phyloP scores from a whole-genome alignment of 2,797 vertebrate species.

The Rhinogobio ventralis region DNA sequence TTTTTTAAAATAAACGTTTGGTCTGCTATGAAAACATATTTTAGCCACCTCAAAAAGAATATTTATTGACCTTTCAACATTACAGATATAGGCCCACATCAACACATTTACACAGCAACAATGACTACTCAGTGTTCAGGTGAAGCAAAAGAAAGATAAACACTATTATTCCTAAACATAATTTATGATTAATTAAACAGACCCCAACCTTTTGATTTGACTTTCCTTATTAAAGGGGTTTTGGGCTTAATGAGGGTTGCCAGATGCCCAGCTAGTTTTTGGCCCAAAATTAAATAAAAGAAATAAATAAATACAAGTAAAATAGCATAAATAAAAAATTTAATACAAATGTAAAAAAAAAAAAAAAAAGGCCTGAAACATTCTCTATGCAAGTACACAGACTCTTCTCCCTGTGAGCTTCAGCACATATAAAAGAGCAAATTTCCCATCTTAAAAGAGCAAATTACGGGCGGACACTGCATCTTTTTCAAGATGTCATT shows the following conservation, averaged over 20 bases:
- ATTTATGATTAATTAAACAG: neutral
- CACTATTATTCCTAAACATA: neutral
- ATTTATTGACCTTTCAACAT: neutral
- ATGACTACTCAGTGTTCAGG: neutral
- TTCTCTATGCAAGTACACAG: neutral
- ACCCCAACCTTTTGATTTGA: neutral
- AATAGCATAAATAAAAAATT: neutral
- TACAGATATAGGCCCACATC: neutral
- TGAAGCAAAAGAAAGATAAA: neutral
- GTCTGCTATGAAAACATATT: neutral
- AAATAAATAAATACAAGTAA: neutral
- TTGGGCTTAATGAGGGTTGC: neutral
- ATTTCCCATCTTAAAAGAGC: no score
- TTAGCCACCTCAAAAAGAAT: neutral
- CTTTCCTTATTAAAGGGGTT: neutral
- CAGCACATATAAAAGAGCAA: no score
- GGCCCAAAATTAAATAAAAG: neutral
- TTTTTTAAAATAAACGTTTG: neutral
- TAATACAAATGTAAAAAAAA: neutral
- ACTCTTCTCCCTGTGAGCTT: no score
- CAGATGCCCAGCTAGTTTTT: neutral
- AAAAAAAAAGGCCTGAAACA: neutral
- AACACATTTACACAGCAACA: neutral
- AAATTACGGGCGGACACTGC: no score
- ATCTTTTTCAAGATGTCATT: no score